Percentiles rank a stretch among this genome's conserved stretches.
Conservation (phyloP, 2,797 vertebrate species). For the Meriones psammophilus region DNA sequence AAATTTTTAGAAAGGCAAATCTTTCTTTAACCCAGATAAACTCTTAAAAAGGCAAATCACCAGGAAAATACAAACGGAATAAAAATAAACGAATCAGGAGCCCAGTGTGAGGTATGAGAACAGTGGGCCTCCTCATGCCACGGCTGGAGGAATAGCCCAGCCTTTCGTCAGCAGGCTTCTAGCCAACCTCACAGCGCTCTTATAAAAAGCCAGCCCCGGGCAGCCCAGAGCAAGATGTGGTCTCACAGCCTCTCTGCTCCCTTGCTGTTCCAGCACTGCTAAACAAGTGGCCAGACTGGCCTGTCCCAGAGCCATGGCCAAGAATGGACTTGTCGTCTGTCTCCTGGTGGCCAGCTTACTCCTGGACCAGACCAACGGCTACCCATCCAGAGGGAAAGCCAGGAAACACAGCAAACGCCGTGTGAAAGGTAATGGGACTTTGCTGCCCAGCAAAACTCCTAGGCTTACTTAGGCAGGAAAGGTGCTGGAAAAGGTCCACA, state of each 20-base stretch:
- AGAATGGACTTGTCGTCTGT: slow-evolving; percentile 89
- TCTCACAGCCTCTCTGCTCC: slow-evolving; percentile 61
- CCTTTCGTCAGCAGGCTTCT: slow-evolving; percentile 86
- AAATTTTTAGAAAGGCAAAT: neutral
- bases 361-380: slow-evolving; percentile 90
- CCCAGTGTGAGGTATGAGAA: slow-evolving; percentile 80
- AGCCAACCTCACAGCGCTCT: slow-evolving; percentile 87
- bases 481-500: accelerated
- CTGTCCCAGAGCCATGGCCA: slow-evolving; percentile 91
- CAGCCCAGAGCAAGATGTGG: slow-evolving; percentile 86
- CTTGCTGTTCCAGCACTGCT: slow-evolving; percentile 68
- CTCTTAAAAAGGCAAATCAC: slow-evolving; percentile 68
- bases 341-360: slow-evolving; percentile 91
- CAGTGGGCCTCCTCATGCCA: slow-evolving; percentile 92
- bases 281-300: slow-evolving; percentile 19
- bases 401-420: slow-evolving; percentile 92
- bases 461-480: neutral
- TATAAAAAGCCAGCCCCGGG: slow-evolving; percentile 87
- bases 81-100: slow-evolving; percentile 63
- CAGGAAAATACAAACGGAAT: slow-evolving; percentile 58
- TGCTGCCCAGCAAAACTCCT: neutral
- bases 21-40: neutral
- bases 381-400: slow-evolving; percentile 89
- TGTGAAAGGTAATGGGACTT: slow-evolving; percentile 91
- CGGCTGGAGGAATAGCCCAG: slow-evolving; percentile 87